Percentiles rank a stretch among this genome's conserved stretches.
These are phyloP conservation scores for Phengaris arion DNA, from an alignment of 2,888 invertebrate species.

Conservation along the genomic window DNA sequence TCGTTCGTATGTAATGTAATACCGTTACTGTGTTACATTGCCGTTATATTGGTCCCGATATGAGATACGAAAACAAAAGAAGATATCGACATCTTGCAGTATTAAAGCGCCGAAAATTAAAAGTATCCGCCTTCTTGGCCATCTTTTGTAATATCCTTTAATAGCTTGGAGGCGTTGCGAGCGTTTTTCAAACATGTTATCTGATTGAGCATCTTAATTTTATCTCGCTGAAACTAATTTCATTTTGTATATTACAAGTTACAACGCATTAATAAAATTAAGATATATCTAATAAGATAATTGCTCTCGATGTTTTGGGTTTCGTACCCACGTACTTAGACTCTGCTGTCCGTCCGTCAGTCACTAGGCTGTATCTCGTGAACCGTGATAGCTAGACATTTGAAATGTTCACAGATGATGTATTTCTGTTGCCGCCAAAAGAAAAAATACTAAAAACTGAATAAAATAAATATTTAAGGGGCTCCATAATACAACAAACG, in stretches of 20 bases:
- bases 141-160: constrained; percentile 23
- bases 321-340: too few species aligned
- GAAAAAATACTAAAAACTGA: too few species aligned
- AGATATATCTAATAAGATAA: too few species aligned
- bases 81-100: constrained; percentile 3
- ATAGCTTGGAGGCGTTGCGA: constrained; percentile 23
- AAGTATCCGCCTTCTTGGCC: constrained; percentile 18
- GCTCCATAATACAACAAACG: too few species aligned
- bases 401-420: too few species aligned
- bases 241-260: neutral
- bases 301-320: too few species aligned
- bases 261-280: neutral
- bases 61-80: constrained; percentile 4
- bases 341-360: too few species aligned
- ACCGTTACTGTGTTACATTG: neutral
- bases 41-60: neutral
- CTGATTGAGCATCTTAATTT: constrained; percentile 20
- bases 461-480: too few species aligned
- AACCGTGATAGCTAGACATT: too few species aligned
- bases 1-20: neutral
- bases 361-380: too few species aligned
- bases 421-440: too few species aligned
- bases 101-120: constrained; percentile 25
- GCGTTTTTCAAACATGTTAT: constrained; percentile 23
- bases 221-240: constrained; percentile 16